Percentiles rank a stretch among this genome's conserved stretches.
phyloP scores from a whole-genome alignment of 1,140 invertebrate genomes.

The Amphibalanus amphitrite region DNA sequence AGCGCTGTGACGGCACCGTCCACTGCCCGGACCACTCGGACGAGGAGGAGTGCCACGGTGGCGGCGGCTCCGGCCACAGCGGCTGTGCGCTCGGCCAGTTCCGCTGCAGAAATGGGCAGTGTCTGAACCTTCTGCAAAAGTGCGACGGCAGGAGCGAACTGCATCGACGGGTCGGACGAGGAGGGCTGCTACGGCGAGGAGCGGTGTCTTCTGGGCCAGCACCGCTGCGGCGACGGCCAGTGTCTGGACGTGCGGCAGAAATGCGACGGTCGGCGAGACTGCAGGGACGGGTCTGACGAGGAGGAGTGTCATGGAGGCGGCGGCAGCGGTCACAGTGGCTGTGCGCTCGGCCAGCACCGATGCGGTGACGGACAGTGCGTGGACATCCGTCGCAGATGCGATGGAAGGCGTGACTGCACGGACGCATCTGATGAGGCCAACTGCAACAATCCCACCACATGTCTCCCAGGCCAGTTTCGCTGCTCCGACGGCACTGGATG shows the following conservation, averaged over 20 bases:
- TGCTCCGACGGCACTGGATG: background rate
- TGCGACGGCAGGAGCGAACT: constrained; percentile 78
- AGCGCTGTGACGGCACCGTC: constrained; percentile 62
- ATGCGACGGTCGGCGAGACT: background rate
- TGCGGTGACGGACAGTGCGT: background rate
- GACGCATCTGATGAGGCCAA: background rate
- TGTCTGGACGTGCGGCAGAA: background rate
- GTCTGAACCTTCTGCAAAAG: constrained; percentile 56
- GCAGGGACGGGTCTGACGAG: background rate
- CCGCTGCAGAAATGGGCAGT: constrained; percentile 44
- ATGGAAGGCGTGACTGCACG: background rate
- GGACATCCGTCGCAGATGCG: background rate
- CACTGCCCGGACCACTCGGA: constrained; percentile 72
- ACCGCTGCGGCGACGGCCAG: background rate
- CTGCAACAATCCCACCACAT: background rate
- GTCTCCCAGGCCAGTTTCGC: background rate
- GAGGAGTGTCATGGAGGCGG: too few relatives aligned
- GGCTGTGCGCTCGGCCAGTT: constrained; percentile 23
- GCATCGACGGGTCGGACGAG: constrained; percentile 79
- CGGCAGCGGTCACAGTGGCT: background rate
- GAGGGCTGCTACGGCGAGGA: constrained; percentile 46
- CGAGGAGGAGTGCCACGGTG: constrained; percentile 44
- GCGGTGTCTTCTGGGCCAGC: constrained; percentile 42
- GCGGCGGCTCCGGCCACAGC: constrained; percentile 19
- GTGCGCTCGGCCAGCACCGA: background rate